These are phyloP conservation scores for Asbolus verrucosus DNA, from an alignment of 1,140 invertebrate species.

Conservation along the genomic window DNA sequence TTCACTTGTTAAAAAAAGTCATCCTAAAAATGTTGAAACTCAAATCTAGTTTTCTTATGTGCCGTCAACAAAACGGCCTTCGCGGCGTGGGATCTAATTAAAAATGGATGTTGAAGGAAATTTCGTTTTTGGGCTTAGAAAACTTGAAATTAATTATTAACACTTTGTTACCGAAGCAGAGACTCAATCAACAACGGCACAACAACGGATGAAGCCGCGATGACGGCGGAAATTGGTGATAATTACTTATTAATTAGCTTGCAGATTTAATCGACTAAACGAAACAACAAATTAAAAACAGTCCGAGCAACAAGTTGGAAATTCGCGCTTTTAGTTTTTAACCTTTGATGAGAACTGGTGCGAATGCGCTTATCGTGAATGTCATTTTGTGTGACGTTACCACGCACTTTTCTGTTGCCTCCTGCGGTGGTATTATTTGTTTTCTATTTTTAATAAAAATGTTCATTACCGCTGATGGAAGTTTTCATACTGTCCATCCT, in stretches of 20 bases:
- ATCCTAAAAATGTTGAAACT: too few species aligned
- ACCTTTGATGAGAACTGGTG: conserved; percentile 31
- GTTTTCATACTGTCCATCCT: not conserved
- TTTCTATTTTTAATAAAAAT: too few species aligned
- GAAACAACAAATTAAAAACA: conserved; percentile 33
- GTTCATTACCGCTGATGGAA: not conserved
- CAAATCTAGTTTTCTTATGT: too few species aligned
- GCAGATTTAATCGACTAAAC: conserved; percentile 29
- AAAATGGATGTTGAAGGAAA: conserved; percentile 16
- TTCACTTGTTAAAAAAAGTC: conserved; percentile 23
- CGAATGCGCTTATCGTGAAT: too few species aligned
- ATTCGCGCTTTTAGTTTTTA: conserved; percentile 27
- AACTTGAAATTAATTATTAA: conserved; percentile 27
- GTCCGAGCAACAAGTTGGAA: conserved; percentile 19
- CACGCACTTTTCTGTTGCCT: too few species aligned
- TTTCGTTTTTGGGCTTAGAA: not conserved
- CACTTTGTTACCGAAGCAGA: not conserved
- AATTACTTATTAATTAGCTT: conserved; percentile 34
- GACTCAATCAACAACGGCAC: conserved; percentile 27
- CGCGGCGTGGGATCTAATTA: not conserved
- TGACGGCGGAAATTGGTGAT: conserved; percentile 26
- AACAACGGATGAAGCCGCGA: too few species aligned
- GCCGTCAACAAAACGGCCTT: not conserved
- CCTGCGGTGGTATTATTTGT: too few species aligned
- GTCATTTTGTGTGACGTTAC: too few species aligned